A percentile compares a stretch with the other conserved stretches of the same genome.
These are phyloP conservation scores for Calephelis perditalis DNA, from an alignment of 2,888 invertebrate genomes.

Conservation along the genomic window DNA sequence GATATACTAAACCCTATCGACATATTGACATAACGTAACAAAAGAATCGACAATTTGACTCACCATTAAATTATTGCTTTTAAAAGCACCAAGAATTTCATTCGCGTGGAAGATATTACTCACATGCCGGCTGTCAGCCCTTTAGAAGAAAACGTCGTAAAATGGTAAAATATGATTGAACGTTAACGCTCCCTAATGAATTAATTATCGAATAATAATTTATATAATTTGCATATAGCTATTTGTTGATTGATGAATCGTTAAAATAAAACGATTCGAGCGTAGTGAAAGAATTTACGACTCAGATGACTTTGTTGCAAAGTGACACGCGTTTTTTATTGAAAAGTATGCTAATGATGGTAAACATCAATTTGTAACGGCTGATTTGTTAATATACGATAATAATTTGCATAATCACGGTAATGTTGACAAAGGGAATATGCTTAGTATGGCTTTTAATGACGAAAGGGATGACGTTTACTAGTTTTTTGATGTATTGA, in stretches of 20 bases:
- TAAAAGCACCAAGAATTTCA: constrained; percentile 55
- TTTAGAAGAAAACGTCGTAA: constrained; percentile 48
- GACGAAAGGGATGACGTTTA: constrained; percentile 60
- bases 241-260: constrained; percentile 66
- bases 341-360: constrained; percentile 62
- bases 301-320: constrained; percentile 42
- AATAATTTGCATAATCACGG: constrained; percentile 61
- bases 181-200: constrained; percentile 52
- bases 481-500: constrained; percentile 59
- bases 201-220: constrained; percentile 48
- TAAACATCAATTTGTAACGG: constrained; percentile 77
- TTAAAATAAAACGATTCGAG: constrained; percentile 49
- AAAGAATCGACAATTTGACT: constrained; percentile 72
- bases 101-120: constrained; percentile 63
- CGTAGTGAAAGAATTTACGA: constrained; percentile 50
- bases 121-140: constrained; percentile 43
- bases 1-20: constrained; percentile 58
- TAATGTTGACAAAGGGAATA: constrained; percentile 40
- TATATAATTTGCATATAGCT: constrained; percentile 50
- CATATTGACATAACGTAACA: constrained; percentile 65
- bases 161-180: constrained; percentile 57
- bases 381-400: constrained; percentile 70
- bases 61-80: constrained; percentile 74
- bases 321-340: constrained; percentile 60
- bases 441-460: constrained; percentile 41